Conservation (phyloP, 2,113 vertebrate genomes). For the Melanotaenia duboulayi region DNA sequence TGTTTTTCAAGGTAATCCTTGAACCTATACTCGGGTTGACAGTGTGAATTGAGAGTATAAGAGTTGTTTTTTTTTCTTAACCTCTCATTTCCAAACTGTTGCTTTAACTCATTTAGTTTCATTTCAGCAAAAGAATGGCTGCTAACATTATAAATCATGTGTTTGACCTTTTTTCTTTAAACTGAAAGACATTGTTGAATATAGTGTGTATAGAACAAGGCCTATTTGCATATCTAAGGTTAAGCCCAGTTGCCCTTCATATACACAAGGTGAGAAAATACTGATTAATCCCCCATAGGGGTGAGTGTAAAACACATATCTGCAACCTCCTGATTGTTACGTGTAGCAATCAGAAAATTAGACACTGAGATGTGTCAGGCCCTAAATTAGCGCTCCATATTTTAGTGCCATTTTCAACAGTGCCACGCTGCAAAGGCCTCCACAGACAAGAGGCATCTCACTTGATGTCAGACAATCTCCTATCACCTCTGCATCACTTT, state of each 20-base stretch:
- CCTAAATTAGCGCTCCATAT: conserved; percentile 85
- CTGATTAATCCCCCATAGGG: conserved; percentile 65
- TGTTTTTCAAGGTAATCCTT: conserved; percentile 43
- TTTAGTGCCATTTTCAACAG: conserved; percentile 77
- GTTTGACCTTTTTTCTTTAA: conserved; percentile 50
- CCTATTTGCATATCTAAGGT: conserved; percentile 61
- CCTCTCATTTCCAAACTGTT: conserved; percentile 20
- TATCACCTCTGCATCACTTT: conserved; percentile 60
- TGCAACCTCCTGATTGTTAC: conserved; percentile 67
- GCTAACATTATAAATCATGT: conserved; percentile 24
- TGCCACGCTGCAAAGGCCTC: conserved; percentile 64
- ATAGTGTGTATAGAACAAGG: conserved; percentile 8
- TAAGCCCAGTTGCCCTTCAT: conserved; percentile 59
- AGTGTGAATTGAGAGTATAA: conserved; percentile 16
- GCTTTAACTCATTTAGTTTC: conserved; percentile 29
- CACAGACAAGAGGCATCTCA: conserved; percentile 62
- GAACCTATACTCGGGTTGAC: conserved; percentile 25
- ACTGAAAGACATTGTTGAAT: conserved; percentile 17
- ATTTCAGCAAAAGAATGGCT: neutral
- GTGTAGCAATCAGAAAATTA: conserved; percentile 68
- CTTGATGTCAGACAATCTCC: conserved; percentile 77
- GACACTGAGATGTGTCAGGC: conserved; percentile 75
- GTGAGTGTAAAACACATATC: conserved; percentile 60
- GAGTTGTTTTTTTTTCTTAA: conserved; percentile 4
- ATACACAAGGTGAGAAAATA: conserved; percentile 64